These are phyloP conservation scores for Teinopalpus imperialis DNA, from an alignment of 2,888 invertebrate species.

Conservation along the genomic window DNA sequence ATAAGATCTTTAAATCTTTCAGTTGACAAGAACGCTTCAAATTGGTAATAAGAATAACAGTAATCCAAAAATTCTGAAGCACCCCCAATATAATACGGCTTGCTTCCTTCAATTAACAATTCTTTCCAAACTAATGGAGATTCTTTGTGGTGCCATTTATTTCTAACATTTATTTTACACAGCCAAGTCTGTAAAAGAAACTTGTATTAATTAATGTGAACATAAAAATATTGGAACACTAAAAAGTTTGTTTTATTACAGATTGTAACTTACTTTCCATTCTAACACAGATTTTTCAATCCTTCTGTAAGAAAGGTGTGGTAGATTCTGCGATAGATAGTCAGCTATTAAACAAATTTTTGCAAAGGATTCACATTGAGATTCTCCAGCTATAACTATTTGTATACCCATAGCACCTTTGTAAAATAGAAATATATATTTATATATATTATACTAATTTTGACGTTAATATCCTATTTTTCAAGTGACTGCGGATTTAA, in stretches of 20 bases:
- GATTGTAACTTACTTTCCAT: constrained; percentile 68
- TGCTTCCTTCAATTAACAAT: constrained; percentile 76
- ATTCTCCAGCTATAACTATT: constrained; percentile 80
- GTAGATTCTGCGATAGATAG: constrained; percentile 75
- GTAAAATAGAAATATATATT: background rate
- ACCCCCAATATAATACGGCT: constrained; percentile 81
- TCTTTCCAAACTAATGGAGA: constrained; percentile 85
- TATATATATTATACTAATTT: no score
- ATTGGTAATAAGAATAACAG: constrained; percentile 81
- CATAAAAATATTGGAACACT: no score
- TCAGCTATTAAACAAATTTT: constrained; percentile 79
- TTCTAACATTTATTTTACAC: constrained; percentile 65
- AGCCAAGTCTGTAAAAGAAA: constrained; percentile 76
- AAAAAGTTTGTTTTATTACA: no score
- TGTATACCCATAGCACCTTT: constrained; percentile 61
- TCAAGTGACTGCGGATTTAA: no score
- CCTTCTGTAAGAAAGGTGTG: constrained; percentile 76
- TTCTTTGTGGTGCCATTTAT: constrained; percentile 79
- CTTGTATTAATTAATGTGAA: no score
- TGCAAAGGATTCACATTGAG: constrained; percentile 73
- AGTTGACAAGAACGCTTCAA: constrained; percentile 53
- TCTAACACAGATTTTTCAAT: constrained; percentile 69
- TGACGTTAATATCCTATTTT: no score
- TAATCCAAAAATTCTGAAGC: constrained; percentile 83
- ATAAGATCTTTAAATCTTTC: constrained; percentile 52